Percentiles rank a stretch among this genome's conserved stretches.
These are phyloP conservation scores for Oreochromis aureus DNA, from an alignment of 2,113 vertebrate species.

Conservation along the genomic window DNA sequence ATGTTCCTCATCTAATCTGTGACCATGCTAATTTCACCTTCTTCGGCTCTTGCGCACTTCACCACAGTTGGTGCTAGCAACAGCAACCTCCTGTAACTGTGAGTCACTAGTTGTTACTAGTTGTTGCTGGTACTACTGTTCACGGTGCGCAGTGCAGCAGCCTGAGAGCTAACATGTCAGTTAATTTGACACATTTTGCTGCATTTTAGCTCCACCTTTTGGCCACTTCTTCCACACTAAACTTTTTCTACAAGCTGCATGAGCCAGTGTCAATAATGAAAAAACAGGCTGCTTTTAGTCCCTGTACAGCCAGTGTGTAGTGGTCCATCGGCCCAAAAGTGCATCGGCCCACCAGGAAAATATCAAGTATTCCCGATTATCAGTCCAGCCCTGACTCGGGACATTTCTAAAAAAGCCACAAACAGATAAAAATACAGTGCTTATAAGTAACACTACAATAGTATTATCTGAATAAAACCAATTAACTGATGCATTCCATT, in stretches of 20 bases:
- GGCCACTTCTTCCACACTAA: background rate
- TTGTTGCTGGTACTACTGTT: background rate
- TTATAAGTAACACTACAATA: background rate
- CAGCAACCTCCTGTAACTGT: background rate
- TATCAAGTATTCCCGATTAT: background rate
- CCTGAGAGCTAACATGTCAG: background rate
- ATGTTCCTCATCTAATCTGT: background rate
- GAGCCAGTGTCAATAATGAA: background rate
- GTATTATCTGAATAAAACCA: constrained; percentile 64
- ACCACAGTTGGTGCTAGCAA: background rate
- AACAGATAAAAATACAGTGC: background rate
- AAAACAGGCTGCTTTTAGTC: background rate
- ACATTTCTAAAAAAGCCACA: background rate
- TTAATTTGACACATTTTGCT: background rate
- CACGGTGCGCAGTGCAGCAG: background rate
- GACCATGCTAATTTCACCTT: background rate
- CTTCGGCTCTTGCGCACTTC: background rate
- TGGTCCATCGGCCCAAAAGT: background rate
- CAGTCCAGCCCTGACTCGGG: background rate
- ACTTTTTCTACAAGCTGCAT: background rate
- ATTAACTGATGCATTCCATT: constrained; percentile 75
- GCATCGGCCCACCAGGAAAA: background rate
- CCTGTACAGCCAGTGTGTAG: background rate
- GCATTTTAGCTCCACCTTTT: background rate
- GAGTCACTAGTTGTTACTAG: background rate